Evolutionary conservation across 2,113 vertebrate species (phyloP).

Genomic region (Bolborhynchus lineola): DNA sequence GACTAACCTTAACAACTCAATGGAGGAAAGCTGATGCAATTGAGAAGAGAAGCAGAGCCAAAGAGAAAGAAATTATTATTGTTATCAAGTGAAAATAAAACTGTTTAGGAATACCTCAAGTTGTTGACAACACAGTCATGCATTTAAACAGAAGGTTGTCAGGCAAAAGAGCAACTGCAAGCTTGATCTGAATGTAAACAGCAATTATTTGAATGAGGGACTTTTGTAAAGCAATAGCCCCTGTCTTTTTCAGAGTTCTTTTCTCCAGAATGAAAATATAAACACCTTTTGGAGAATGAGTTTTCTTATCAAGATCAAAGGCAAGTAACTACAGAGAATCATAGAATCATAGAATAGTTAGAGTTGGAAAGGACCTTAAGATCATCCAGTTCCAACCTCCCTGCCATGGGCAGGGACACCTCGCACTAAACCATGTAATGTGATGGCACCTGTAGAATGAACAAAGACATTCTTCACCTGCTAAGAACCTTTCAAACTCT

Average conservation of each 20-base stretch:
- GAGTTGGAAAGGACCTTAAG: neutral
- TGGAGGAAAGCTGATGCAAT: neutral
- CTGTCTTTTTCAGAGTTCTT: neutral
- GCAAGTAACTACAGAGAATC: neutral
- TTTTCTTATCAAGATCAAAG: slow-evolving; percentile 18
- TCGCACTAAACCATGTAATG: neutral
- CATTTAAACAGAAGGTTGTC: neutral
- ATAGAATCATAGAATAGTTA: neutral
- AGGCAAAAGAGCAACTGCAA: neutral
- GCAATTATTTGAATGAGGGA: neutral
- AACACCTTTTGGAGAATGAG: neutral
- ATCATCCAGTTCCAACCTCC: neutral
- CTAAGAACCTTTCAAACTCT: neutral
- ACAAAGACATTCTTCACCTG: neutral
- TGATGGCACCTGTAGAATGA: neutral
- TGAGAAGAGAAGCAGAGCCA: neutral
- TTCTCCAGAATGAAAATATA: neutral
- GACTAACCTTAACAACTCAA: neutral
- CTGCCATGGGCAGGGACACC: neutral
- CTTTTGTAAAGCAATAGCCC: neutral
- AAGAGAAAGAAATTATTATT: neutral
- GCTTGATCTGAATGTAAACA: neutral
- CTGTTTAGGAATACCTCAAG: neutral
- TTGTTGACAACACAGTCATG: neutral
- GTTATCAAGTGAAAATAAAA: neutral